These are phyloP conservation scores for Paratilapia polleni DNA, from an alignment of 2,113 vertebrate species.

Conservation along the genomic window DNA sequence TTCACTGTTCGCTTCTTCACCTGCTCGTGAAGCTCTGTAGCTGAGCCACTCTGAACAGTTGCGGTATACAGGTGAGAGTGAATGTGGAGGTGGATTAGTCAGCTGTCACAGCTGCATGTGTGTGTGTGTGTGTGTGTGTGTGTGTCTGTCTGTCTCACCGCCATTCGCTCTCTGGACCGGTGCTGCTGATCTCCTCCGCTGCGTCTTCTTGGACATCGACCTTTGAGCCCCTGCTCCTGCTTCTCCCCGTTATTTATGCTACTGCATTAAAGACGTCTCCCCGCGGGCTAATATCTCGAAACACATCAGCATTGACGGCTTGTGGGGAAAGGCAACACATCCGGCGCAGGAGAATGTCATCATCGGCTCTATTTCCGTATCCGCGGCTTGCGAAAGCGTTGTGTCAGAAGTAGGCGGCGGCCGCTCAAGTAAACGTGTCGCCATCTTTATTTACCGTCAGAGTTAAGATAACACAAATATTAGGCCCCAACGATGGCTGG, in stretches of 20 bases:
- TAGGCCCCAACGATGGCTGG: not conserved
- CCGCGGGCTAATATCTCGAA: constrained; percentile 2
- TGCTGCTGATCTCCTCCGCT: constrained; percentile 14
- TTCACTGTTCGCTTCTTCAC: not conserved
- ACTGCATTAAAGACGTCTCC: not conserved
- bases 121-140: too few species aligned
- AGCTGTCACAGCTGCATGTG: not conserved
- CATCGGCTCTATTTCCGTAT: not conserved
- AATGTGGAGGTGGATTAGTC: not conserved
- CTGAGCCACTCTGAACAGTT: not conserved
- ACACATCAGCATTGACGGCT: constrained; percentile 72
- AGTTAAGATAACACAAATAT: not conserved
- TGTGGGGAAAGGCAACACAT: not conserved
- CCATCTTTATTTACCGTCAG: not conserved
- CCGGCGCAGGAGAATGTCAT: constrained; percentile 64
- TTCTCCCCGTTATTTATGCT: not conserved
- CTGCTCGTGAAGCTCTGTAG: not conserved
- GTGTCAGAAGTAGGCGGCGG: not conserved
- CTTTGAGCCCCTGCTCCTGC: not conserved
- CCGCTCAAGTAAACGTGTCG: not conserved
- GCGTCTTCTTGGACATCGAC: constrained; percentile 47
- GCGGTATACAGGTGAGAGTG: not conserved
- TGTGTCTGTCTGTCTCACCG: too few species aligned
- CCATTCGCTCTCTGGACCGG: constrained; percentile 57
- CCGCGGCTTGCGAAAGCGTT: not conserved